Evolutionary conservation across 2,797 vertebrate genomes (phyloP).

Genomic region (Bovichtus variegatus): DNA sequence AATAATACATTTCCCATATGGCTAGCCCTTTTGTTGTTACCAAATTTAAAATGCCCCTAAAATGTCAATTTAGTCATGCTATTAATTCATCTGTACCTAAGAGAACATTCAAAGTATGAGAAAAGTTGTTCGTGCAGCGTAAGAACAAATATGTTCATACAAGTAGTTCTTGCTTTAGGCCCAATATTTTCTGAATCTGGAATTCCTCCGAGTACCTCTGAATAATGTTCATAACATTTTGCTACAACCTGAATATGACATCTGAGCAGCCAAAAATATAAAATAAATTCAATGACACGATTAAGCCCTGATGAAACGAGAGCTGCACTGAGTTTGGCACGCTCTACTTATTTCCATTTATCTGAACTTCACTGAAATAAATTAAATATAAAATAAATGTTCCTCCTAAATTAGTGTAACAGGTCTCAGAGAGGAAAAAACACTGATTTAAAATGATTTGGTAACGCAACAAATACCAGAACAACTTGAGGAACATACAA

Average conservation of each 20-base stretch:
- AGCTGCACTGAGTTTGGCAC: constrained; percentile 2
- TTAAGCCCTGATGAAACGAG: constrained; percentile 10
- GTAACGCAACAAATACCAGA: constrained; percentile 11
- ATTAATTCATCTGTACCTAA: not conserved
- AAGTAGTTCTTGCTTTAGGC: not conserved
- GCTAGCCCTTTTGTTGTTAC: not conserved
- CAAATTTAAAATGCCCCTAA: too few species aligned
- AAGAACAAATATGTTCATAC: not conserved
- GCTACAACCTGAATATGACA: not conserved
- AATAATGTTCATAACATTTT: constrained; percentile 1
- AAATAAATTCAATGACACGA: constrained; percentile 1
- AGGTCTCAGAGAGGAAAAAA: constrained; percentile 1
- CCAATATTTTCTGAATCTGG: not conserved
- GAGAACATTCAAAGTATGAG: not conserved
- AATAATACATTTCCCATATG: not conserved
- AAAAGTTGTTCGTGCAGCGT: not conserved
- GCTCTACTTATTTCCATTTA: not conserved
- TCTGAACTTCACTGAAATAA: constrained; percentile 37
- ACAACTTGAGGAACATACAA: constrained; percentile 17
- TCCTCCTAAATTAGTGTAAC: constrained; percentile 13
- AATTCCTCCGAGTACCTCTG: not conserved
- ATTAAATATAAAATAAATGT: too few species aligned
- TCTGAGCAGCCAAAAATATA: not conserved
- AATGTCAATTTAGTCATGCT: too few species aligned
- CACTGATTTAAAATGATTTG: not conserved